Evolutionary conservation across 2,113 vertebrate genomes (phyloP).

Genomic region (Morone chrysops): DNA sequence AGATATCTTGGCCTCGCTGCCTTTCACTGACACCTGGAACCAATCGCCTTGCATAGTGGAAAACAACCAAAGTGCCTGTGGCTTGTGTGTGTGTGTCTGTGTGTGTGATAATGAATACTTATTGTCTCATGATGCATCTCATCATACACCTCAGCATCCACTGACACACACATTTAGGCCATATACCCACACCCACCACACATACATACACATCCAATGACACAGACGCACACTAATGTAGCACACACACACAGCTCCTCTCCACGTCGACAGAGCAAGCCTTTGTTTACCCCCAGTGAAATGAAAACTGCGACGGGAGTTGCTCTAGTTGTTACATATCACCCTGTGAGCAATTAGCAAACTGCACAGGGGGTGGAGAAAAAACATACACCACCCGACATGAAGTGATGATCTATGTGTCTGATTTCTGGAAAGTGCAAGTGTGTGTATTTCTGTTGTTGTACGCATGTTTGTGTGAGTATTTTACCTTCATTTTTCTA

Average conservation of each 20-base stretch:
- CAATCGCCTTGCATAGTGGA: slow-evolving; percentile 46
- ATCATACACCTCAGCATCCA: slow-evolving; percentile 62
- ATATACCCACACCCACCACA: slow-evolving; percentile 12
- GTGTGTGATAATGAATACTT: slow-evolving; percentile 61
- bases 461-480: slow-evolving; percentile 9
- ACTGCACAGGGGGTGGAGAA: slow-evolving; percentile 66
- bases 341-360: slow-evolving; percentile 81
- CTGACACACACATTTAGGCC: slow-evolving; percentile 19
- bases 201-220: slow-evolving; percentile 11
- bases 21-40: slow-evolving; percentile 71
- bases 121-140: slow-evolving; percentile 59
- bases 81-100: slow-evolving; percentile 30
- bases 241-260: slow-evolving; percentile 32
- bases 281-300: slow-evolving; percentile 74
- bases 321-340: slow-evolving; percentile 69
- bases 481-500: neutral
- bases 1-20: slow-evolving; percentile 73
- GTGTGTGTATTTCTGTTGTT: slow-evolving; percentile 8
- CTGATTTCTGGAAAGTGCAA: slow-evolving; percentile 29
- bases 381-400: slow-evolving; percentile 54
- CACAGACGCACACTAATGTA: neutral
- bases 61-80: slow-evolving; percentile 47
- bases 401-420: slow-evolving; percentile 42
- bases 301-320: slow-evolving; percentile 71
- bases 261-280: slow-evolving; percentile 48